Conservation (phyloP, 1,140 invertebrate species). For the Octopus sinensis region DNA sequence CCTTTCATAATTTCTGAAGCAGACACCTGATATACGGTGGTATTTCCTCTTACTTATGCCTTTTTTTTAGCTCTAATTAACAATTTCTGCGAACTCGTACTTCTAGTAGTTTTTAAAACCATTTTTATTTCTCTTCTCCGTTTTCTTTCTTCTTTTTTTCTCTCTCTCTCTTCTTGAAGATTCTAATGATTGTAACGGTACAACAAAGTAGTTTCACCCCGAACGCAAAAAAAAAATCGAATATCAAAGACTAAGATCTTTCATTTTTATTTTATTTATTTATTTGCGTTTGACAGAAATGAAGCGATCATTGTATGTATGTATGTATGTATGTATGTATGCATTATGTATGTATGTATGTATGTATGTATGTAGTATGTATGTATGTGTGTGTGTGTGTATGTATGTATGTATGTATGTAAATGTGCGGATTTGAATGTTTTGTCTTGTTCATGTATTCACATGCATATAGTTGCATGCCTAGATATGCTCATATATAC, state of each 20-base stretch:
- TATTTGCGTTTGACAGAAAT: neutral
- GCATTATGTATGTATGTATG: neutral
- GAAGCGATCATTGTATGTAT: neutral
- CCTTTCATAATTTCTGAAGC: too few relatives aligned
- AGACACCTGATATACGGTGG: too few relatives aligned
- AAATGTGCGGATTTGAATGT: neutral
- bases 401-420: constrained; percentile 16
- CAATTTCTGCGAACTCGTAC: too few relatives aligned
- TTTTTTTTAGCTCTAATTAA: too few relatives aligned
- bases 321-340: constrained; percentile 10
- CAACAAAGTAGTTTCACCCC: too few relatives aligned
- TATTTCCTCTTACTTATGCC: too few relatives aligned
- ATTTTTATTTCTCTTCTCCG: neutral
- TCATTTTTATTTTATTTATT: neutral
- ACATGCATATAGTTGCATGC: neutral
- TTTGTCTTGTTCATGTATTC: neutral
- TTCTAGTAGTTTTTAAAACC: too few relatives aligned
- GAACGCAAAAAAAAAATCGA: too few relatives aligned
- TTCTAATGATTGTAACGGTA: too few relatives aligned
- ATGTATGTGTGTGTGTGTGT: constrained; percentile 13
- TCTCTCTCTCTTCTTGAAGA: neutral
- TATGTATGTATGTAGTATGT: too few relatives aligned
- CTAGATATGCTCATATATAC: neutral
- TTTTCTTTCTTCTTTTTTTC: neutral
- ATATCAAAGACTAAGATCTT: too few relatives aligned